phyloP scores from a whole-genome alignment of 2,888 invertebrate species.

The Zygogramma bicolorata region DNA sequence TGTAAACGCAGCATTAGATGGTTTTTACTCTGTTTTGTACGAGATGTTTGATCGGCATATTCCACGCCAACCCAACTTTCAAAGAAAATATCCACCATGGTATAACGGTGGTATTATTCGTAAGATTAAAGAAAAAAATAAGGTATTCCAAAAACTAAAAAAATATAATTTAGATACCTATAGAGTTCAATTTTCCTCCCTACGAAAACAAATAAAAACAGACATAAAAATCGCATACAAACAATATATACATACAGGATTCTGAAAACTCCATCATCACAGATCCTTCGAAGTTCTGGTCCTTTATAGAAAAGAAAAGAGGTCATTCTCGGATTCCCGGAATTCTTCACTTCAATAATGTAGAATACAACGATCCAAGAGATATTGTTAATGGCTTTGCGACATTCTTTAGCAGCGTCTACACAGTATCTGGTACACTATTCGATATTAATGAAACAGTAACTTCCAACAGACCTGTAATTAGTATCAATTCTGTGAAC shows the following conservation, averaged over 20 bases:
- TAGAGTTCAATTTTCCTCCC: conserved; percentile 1
- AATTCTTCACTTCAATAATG: too few species aligned
- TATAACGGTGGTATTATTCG: neutral
- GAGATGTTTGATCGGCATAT: neutral
- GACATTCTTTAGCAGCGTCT: too few species aligned
- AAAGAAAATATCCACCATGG: neutral
- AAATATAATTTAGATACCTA: conserved; percentile 1
- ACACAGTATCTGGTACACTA: too few species aligned
- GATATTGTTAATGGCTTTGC: too few species aligned
- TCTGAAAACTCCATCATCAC: conserved; percentile 9
- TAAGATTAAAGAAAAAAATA: neutral
- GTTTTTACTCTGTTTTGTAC: conserved; percentile 6
- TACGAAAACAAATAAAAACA: conserved; percentile 1
- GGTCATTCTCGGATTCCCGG: too few species aligned
- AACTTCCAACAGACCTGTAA: neutral
- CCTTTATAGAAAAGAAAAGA: too few species aligned
- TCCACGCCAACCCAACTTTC: conserved; percentile 9
- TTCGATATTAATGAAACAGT: conserved; percentile 9
- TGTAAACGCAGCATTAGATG: neutral
- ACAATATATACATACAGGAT: too few species aligned
- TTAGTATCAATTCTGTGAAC: neutral
- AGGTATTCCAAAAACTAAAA: conserved; percentile 5
- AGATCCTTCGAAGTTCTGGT: conserved; percentile 9
- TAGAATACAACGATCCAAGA: too few species aligned
- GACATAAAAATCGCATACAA: too few species aligned